Conservation (phyloP, 2,113 vertebrate genomes). For the Himantopus leucocephalus region DNA sequence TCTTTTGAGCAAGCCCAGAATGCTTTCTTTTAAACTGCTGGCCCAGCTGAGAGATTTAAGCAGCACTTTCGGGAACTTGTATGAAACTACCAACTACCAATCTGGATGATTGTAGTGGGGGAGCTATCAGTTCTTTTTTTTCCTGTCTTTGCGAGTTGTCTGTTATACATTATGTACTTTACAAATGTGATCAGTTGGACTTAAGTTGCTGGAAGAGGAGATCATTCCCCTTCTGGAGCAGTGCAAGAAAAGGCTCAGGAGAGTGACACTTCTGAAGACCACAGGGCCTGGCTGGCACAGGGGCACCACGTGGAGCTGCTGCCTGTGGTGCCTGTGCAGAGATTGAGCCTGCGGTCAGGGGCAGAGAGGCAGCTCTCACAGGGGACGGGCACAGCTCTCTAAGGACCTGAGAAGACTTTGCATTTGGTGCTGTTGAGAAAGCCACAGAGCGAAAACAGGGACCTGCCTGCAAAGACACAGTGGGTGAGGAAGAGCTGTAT, state of each 20-base stretch:
- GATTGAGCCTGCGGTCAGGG: neutral
- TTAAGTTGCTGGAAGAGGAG: neutral
- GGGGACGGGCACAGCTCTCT: rapidly evolving
- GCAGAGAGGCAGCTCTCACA: neutral
- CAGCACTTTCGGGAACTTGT: neutral
- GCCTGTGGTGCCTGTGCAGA: neutral
- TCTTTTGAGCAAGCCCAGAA: neutral
- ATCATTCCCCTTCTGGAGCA: neutral
- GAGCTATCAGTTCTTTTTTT: neutral
- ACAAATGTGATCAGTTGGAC: neutral
- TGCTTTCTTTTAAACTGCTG: neutral
- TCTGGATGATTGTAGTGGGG: neutral
- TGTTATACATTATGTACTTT: neutral
- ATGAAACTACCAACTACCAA: neutral
- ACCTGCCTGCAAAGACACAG: neutral
- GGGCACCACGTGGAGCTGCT: neutral
- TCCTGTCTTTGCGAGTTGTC: neutral
- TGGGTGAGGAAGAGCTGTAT: neutral
- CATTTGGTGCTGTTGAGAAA: neutral
- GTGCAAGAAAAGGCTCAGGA: neutral
- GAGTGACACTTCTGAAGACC: neutral
- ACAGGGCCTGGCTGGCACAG: neutral
- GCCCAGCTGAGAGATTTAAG: neutral
- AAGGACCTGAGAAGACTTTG: neutral
- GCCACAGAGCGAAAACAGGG: neutral